phyloP scores from a whole-genome alignment of 2,797 vertebrate species.

The Natrix natrix region DNA sequence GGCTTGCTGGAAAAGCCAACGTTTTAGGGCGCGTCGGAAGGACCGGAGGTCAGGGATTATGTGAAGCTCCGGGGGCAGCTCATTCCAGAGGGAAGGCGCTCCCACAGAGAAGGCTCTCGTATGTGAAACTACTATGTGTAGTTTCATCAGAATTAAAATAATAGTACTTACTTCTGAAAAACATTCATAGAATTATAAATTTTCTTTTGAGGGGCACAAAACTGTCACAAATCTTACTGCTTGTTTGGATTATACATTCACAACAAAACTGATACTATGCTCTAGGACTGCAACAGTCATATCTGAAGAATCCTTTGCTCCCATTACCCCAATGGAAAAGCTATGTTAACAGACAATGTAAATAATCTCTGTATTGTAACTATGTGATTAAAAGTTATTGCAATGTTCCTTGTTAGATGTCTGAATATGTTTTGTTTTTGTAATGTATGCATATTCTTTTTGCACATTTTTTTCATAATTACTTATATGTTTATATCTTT shows the following conservation, averaged over 20 bases:
- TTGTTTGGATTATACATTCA: too few species aligned
- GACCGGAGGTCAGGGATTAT: too few species aligned
- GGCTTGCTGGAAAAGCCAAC: too few species aligned
- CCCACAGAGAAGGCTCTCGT: too few species aligned
- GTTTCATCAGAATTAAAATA: neutral
- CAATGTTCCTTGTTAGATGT: neutral
- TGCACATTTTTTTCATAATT: neutral
- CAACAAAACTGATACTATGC: neutral
- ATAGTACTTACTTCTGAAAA: neutral
- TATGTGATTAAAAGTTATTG: neutral
- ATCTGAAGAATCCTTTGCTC: neutral
- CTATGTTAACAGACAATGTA: neutral
- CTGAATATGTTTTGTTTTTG: neutral
- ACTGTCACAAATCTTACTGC: neutral
- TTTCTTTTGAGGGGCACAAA: neutral
- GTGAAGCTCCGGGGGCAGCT: too few species aligned
- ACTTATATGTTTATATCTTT: neutral
- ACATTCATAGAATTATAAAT: neutral
- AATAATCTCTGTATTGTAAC: neutral
- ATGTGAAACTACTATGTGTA: too few species aligned
- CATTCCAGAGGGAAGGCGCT: too few species aligned
- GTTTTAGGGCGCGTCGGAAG: too few species aligned
- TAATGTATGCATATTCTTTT: neutral
- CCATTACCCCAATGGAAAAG: neutral
- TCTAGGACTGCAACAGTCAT: neutral